These are phyloP conservation scores for Temnothorax longispinosus DNA, from an alignment of 1,140 invertebrate genomes.

Conservation along the genomic window DNA sequence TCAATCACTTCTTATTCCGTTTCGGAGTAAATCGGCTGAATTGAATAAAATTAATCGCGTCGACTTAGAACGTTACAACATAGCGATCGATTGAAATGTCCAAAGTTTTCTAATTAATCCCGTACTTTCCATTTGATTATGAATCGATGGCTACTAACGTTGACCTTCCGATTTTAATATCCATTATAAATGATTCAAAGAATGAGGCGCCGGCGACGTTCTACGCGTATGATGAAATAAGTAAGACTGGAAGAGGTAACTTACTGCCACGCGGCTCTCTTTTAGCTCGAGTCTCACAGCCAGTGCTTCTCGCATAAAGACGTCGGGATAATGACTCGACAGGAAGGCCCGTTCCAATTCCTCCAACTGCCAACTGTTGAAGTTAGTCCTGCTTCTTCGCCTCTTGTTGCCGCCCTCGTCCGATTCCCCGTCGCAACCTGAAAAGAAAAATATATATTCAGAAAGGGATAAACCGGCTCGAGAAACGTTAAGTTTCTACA, in stretches of 20 bases:
- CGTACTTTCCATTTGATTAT: background rate
- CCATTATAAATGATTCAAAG: background rate
- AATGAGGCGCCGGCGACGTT: background rate
- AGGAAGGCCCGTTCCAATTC: conserved; percentile 98
- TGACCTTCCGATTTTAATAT: background rate
- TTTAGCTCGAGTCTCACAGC: conserved; percentile 98
- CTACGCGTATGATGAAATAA: background rate
- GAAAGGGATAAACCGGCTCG: background rate
- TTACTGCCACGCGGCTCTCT: conserved; percentile 99
- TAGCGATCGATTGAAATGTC: background rate
- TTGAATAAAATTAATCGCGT: background rate
- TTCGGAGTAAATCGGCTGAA: background rate
- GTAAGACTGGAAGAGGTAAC: conserved; percentile 80
- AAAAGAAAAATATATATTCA: conserved; percentile 12
- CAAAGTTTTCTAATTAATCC: background rate
- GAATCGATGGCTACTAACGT: background rate
- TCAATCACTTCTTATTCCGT: background rate
- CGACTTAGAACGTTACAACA: background rate
- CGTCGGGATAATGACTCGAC: conserved; percentile 98
- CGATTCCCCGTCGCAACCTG: conserved; percentile 88
- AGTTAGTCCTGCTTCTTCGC: conserved; percentile 97
- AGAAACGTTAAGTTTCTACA: background rate
- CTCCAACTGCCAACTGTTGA: conserved; percentile 99
- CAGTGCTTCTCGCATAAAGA: conserved; percentile 98
- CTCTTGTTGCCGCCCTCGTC: conserved; percentile 91